phyloP scores from a whole-genome alignment of 2,113 vertebrate genomes.

The Butorides virescens region DNA sequence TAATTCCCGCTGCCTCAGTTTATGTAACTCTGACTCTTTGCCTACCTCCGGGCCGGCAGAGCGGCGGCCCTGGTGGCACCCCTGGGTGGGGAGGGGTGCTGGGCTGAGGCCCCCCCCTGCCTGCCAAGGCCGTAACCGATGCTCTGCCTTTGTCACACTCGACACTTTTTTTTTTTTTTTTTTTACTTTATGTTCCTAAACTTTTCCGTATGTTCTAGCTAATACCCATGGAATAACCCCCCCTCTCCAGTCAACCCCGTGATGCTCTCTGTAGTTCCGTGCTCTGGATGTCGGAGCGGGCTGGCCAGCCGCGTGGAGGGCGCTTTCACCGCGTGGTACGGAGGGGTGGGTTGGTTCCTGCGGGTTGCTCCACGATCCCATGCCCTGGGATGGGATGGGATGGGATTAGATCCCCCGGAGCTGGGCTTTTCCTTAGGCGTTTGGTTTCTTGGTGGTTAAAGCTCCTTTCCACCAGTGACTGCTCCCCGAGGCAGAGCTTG shows the following conservation, averaged over 20 bases:
- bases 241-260: not conserved
- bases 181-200: constrained; percentile 45
- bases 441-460: not conserved
- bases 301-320: not conserved
- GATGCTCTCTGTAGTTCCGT: not conserved
- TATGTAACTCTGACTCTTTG: not conserved
- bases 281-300: not conserved
- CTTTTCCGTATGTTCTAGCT: constrained; percentile 49
- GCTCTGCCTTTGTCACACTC: constrained; percentile 43
- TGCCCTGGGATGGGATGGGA: too few species aligned
- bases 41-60: not conserved
- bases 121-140: not conserved
- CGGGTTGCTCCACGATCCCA: too few species aligned
- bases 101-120: not conserved
- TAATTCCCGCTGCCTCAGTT: constrained; percentile 30
- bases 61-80: not conserved
- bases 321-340: not conserved
- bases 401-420: not conserved
- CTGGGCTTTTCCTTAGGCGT: accelerated
- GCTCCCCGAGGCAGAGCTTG: accelerated
- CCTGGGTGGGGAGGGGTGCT: not conserved
- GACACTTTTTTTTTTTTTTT: not conserved
- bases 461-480: not conserved
- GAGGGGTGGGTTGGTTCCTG: too few species aligned
- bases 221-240: constrained; percentile 51